Evolutionary conservation across 2,888 invertebrate genomes (phyloP).

Genomic region (Ecdyonurus torrentis): DNA sequence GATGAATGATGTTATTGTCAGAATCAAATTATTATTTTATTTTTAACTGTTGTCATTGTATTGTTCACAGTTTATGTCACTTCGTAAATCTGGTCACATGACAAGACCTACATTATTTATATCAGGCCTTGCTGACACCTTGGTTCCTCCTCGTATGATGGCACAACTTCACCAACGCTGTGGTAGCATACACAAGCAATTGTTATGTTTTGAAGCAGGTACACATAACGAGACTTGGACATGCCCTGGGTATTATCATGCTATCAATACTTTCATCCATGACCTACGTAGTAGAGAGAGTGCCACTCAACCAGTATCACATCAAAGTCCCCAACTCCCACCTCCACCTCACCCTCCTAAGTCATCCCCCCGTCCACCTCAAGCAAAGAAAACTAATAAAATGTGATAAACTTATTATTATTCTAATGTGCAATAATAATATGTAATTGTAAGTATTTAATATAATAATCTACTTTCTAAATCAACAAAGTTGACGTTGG

Average conservation of each 20-base stretch:
- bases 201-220: constrained; percentile 62
- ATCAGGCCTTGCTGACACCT: constrained; percentile 68
- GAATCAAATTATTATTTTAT: no score
- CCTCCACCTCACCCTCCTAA: background rate
- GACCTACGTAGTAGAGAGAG: constrained; percentile 5
- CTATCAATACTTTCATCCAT: constrained; percentile 14
- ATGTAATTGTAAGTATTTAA: no score
- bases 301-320: background rate
- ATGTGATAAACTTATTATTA: background rate
- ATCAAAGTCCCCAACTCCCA: background rate
- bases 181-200: constrained; percentile 55
- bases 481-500: no score
- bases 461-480: no score
- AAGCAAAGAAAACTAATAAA: background rate
- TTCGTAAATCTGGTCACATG: constrained; percentile 54
- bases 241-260: constrained; percentile 51
- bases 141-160: constrained; percentile 88
- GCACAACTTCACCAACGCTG: constrained; percentile 57
- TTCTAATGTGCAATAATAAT: background rate
- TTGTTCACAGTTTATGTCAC: constrained; percentile 46
- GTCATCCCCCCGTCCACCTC: background rate
- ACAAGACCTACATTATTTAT: constrained; percentile 66
- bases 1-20: no score
- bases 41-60: background rate
- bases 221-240: constrained; percentile 95